These are phyloP conservation scores for Pempheris klunzingeri DNA, from an alignment of 2,797 vertebrate genomes.

Conservation along the genomic window DNA sequence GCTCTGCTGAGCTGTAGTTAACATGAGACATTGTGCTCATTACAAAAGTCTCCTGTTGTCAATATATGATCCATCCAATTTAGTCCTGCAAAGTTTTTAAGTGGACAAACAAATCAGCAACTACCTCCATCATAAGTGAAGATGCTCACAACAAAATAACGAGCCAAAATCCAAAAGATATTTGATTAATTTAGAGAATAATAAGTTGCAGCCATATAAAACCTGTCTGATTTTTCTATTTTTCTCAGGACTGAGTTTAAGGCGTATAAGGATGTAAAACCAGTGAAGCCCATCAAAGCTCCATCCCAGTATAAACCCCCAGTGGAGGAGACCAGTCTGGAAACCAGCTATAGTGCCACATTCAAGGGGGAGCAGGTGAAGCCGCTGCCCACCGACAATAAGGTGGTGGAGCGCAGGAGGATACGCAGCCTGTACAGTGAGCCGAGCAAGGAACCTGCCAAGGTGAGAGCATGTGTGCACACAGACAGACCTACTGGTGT, in stretches of 20 bases:
- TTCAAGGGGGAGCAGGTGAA: conserved; percentile 95
- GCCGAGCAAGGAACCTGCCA: conserved; percentile 90
- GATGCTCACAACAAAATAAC: background rate
- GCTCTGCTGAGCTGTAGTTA: background rate
- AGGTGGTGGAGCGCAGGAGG: conserved; percentile 92
- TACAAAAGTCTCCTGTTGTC: too few species aligned
- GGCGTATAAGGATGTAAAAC: conserved; percentile 94
- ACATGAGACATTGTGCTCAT: background rate
- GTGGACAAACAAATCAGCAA: background rate
- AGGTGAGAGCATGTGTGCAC: conserved; percentile 86
- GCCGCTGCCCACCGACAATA: conserved; percentile 89
- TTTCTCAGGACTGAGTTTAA: conserved; percentile 94
- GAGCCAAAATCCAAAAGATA: background rate
- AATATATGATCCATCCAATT: background rate
- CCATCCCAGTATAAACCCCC: conserved; percentile 91
- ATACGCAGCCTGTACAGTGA: conserved; percentile 98
- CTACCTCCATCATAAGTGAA: background rate
- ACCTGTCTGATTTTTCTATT: background rate
- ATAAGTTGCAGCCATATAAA: background rate
- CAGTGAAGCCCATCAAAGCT: conserved; percentile 92
- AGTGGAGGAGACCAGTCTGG: conserved; percentile 87
- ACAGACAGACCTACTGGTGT: background rate
- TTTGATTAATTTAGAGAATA: background rate
- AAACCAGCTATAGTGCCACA: conserved; percentile 96
- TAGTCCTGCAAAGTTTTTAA: background rate